Base-by-base conservation (phyloP, 1,140 invertebrate species). In the Gonioctena quinquepunctata region DNA sequence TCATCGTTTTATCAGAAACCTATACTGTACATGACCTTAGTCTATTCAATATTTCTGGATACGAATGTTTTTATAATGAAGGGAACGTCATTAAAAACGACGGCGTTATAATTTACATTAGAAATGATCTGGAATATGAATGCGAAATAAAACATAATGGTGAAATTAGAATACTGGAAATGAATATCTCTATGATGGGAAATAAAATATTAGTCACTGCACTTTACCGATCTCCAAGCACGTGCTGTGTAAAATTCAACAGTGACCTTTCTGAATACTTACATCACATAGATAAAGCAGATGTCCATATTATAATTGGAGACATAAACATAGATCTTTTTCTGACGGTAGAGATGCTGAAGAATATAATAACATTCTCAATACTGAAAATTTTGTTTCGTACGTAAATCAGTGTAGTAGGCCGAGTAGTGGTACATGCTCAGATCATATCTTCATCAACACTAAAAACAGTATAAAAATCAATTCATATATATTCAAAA, bases 401-500 rank as follows among this genome's bases (percentile, higher is more conserved):
- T 54, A 54, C 18, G 21, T 54, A 3, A 42, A 42, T n/a, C 28
- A 42, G n/a, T 13, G 26, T 28, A 57, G 50, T 6, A 19, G 65
- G n/a, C 65, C 65, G n/a, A 8, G 42, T 21, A 67, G 65, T 27
- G 11, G 26, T 50, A 57, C 52, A 33, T 67, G 65, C 27, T 18
- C 57, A 26, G 52, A 67, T 59, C 65, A 67, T 57, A 25, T 67
- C 19, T 67, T 67, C 23, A 27, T 67, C 7, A 59, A 59, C 19
- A 26, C 21, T 23, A 59, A 59, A 22, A 59, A 59, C 13, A 59
- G n/a, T 23, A 27, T 59, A 7, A 2, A 16, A 25, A 59, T 27
- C 2, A 59, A 59, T 5, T 59, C 23, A 22, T 59, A 25, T 7
- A 59, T 59, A 25, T 59, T 59, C 25, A 23, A 59, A 27, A n/a